Evolutionary conservation across 1,140 invertebrate species (phyloP).

Genomic region (Sminthurinus signatus): DNA sequence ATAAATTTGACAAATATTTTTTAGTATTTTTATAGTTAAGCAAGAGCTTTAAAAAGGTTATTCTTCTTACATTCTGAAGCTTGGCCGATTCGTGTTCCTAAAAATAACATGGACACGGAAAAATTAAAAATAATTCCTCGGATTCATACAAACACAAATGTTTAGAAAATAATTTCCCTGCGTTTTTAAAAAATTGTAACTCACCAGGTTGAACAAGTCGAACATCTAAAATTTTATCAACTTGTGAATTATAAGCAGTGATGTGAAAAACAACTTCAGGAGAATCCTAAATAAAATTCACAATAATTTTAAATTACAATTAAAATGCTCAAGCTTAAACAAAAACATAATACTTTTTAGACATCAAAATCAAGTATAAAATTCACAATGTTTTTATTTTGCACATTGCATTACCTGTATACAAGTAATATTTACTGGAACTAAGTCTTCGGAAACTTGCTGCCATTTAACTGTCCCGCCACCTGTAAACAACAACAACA

Average conservation of each 20-base stretch:
- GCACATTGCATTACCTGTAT: too few relatives aligned
- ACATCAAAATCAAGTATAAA: too few relatives aligned
- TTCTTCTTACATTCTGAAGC: too few relatives aligned
- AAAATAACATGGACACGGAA: too few relatives aligned
- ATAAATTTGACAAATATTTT: too few relatives aligned
- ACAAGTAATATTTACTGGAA: slow-evolving; percentile 94
- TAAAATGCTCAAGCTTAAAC: too few relatives aligned
- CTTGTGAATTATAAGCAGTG: slow-evolving; percentile 96
- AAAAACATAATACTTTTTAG: too few relatives aligned
- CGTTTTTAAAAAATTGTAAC: slow-evolving; percentile 32
- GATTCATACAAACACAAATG: background rate
- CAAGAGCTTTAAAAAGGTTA: too few relatives aligned
- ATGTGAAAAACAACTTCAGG: slow-evolving; percentile 96
- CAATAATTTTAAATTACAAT: too few relatives aligned
- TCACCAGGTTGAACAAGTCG: slow-evolving; percentile 92
- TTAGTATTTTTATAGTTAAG: too few relatives aligned
- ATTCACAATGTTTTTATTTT: too few relatives aligned
- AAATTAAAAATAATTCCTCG: slow-evolving; percentile 18
- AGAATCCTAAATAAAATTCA: slow-evolving; percentile 42
- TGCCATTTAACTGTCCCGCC: slow-evolving; percentile 71
- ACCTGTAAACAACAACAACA: too few relatives aligned
- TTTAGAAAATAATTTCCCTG: background rate
- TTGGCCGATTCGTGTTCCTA: slow-evolving; percentile 91
- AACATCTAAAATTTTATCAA: slow-evolving; percentile 95
- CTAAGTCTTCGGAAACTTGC: slow-evolving; percentile 93